Conservation (phyloP, 2,113 vertebrate species). For the Uria lomvia region DNA sequence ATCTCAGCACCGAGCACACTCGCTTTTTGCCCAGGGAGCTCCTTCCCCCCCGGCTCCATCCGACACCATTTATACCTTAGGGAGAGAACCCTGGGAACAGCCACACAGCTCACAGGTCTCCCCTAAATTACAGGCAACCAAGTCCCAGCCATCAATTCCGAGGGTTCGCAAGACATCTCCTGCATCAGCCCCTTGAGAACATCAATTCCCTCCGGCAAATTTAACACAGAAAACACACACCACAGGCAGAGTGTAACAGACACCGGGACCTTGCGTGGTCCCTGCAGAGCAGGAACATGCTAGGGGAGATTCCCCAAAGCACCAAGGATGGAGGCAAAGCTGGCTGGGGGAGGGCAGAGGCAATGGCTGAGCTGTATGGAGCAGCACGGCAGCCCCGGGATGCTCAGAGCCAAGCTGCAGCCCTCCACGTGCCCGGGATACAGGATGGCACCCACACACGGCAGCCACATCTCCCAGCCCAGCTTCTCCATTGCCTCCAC, state of each 20-base stretch:
- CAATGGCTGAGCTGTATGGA: fast-evolving
- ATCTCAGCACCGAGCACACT: not conserved
- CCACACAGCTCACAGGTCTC: not conserved
- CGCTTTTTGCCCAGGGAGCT: not conserved
- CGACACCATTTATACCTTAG: not conserved
- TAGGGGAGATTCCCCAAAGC: not conserved
- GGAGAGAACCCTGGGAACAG: not conserved
- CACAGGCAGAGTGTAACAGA: not conserved
- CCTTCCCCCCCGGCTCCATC: not conserved
- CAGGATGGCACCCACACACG: not conserved
- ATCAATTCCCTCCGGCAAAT: not conserved
- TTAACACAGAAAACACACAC: not conserved
- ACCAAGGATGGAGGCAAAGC: not conserved
- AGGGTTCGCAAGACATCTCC: not conserved
- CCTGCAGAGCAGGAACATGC: not conserved
- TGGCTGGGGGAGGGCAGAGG: not conserved
- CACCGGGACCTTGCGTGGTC: fast-evolving
- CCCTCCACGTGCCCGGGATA: fast-evolving
- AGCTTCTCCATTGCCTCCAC: slow-evolving; percentile 29
- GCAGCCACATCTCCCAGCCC: not conserved
- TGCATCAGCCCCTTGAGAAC: not conserved
- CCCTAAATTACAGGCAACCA: not conserved
- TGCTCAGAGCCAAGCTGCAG: not conserved
- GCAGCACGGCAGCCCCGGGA: not conserved
- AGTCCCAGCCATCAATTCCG: not conserved